Conservation (phyloP, 2,888 invertebrate genomes). For the Leucozona laternaria region DNA sequence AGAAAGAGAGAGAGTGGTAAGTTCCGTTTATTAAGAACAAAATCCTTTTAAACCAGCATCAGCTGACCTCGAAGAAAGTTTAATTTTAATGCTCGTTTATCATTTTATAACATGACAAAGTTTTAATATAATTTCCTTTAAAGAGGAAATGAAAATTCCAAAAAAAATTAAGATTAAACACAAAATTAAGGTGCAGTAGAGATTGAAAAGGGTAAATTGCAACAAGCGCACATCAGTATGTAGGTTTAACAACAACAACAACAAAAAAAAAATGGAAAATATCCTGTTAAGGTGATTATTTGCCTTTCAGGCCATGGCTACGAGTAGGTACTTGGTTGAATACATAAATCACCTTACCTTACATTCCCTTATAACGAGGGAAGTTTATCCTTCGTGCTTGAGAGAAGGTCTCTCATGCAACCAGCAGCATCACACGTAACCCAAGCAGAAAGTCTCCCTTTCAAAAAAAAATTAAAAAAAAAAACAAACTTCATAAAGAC, state of each 20-base stretch:
- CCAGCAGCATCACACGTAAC: slow-evolving; percentile 14
- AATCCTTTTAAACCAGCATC: background rate
- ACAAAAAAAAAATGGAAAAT: background rate
- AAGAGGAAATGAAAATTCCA: background rate
- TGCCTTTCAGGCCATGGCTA: slow-evolving; percentile 30
- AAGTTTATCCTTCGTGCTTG: slow-evolving; percentile 43
- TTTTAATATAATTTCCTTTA: slow-evolving; percentile 2
- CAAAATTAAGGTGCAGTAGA: slow-evolving; percentile 7
- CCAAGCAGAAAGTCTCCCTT: slow-evolving; percentile 3
- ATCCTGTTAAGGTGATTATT: slow-evolving; percentile 28
- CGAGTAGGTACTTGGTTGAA: slow-evolving; percentile 18
- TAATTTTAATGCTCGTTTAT: slow-evolving; percentile 52
- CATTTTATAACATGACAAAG: slow-evolving; percentile 38
- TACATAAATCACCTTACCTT: slow-evolving; percentile 36
- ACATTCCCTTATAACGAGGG: slow-evolving; percentile 36
- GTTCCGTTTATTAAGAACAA: background rate
- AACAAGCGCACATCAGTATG: slow-evolving; percentile 6
- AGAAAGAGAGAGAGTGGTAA: no score
- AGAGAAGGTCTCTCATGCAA: slow-evolving; percentile 32
- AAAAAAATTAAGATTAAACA: background rate
- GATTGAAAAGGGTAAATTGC: slow-evolving; percentile 39
- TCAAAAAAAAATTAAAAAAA: background rate
- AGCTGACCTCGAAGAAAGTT: slow-evolving; percentile 20
- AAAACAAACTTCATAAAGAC: slow-evolving; percentile 4
- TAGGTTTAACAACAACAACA: no score